phyloP scores from a whole-genome alignment of 2,888 invertebrate genomes.

The Neelides folsomi region DNA sequence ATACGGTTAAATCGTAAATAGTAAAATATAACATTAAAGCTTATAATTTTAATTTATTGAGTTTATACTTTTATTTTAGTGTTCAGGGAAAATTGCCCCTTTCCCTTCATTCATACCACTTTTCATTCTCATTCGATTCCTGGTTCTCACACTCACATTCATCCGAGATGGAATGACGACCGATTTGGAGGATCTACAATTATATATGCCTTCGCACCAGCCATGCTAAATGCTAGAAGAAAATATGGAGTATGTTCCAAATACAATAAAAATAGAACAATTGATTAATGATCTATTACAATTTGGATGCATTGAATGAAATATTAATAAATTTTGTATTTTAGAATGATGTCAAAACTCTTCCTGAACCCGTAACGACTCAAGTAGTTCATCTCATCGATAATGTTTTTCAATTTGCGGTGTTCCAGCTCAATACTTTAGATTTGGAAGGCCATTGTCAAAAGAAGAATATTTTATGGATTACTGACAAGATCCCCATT shows the following conservation, averaged over 20 bases:
- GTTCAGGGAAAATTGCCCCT: constrained; percentile 10
- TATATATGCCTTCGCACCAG: constrained; percentile 59
- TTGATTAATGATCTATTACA: no score
- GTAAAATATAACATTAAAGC: neutral
- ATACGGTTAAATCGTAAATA: neutral
- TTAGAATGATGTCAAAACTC: constrained; percentile 46
- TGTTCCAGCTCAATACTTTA: constrained; percentile 70
- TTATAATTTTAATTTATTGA: neutral
- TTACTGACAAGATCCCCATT: constrained; percentile 47
- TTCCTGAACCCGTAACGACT: constrained; percentile 64
- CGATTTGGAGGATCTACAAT: constrained; percentile 52
- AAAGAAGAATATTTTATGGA: constrained; percentile 70
- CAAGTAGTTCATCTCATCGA: constrained; percentile 75
- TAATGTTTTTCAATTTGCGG: constrained; percentile 60
- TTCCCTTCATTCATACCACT: constrained; percentile 60
- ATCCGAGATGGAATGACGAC: constrained; percentile 29
- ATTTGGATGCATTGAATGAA: no score
- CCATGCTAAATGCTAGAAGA: constrained; percentile 61
- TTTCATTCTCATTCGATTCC: constrained; percentile 60
- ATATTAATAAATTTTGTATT: constrained; percentile 29
- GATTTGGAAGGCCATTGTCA: constrained; percentile 47
- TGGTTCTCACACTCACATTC: constrained; percentile 43
- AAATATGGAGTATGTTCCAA: constrained; percentile 51
- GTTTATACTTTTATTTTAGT: constrained; percentile 7
- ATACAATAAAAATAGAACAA: neutral